Evolutionary conservation across 2,888 invertebrate genomes (phyloP).

Genomic region (Leptinotarsa peninsularis): DNA sequence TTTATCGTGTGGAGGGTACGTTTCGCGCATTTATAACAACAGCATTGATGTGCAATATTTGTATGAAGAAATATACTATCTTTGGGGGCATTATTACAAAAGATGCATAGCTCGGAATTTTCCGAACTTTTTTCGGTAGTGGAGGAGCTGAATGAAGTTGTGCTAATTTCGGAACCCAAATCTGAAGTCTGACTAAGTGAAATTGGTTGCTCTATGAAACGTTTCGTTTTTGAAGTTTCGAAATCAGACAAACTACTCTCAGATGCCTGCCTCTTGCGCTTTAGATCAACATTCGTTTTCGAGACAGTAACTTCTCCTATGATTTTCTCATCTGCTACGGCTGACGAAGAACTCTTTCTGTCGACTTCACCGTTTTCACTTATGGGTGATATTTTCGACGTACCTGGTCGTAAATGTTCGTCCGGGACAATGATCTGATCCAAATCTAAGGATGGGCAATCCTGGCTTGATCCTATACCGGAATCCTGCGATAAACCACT

Average conservation of each 20-base stretch:
- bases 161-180: slow-evolving; percentile 42
- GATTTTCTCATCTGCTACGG: slow-evolving; percentile 7
- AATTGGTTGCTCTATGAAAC: slow-evolving; percentile 9
- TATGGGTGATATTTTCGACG: slow-evolving; percentile 10
- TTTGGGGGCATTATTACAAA: slow-evolving; percentile 74
- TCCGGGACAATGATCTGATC: slow-evolving; percentile 62
- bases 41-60: slow-evolving; percentile 75
- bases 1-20: slow-evolving; percentile 74
- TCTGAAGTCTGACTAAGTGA: slow-evolving; percentile 43
- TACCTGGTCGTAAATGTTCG: slow-evolving; percentile 49
- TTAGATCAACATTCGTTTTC: not conserved
- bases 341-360: not conserved
- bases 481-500: slow-evolving; percentile 63
- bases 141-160: slow-evolving; percentile 31
- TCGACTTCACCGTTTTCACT: not conserved
- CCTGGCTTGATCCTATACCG: slow-evolving; percentile 65
- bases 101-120: slow-evolving; percentile 68
- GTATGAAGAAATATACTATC: slow-evolving; percentile 79
- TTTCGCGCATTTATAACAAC: slow-evolving; percentile 78
- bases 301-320: not conserved
- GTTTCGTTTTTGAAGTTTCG: slow-evolving; percentile 50
- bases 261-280: slow-evolving; percentile 53
- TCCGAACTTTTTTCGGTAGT: slow-evolving; percentile 27
- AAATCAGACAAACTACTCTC: slow-evolving; percentile 58
- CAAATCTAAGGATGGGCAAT: slow-evolving; percentile 57